These are phyloP conservation scores for Lophotis ruficrista DNA, from an alignment of 2,113 vertebrate species.

Conservation along the genomic window DNA sequence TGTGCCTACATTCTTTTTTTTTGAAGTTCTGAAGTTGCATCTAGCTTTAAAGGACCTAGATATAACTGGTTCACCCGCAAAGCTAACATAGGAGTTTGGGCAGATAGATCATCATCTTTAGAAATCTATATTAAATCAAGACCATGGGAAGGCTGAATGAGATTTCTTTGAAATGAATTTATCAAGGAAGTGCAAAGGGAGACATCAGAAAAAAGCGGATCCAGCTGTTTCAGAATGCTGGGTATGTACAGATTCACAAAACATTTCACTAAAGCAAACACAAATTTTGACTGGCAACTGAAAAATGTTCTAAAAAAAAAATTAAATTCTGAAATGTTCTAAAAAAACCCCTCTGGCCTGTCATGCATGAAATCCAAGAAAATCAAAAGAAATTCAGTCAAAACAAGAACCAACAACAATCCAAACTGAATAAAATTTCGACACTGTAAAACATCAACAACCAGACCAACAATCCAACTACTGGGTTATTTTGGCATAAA, in stretches of 20 bases:
- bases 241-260: not conserved
- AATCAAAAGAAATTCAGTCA: not conserved
- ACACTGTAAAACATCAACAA: not conserved
- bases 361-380: not conserved
- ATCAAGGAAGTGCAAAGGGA: not conserved
- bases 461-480: not conserved
- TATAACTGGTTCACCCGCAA: not conserved
- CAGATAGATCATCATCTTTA: not conserved
- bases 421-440: not conserved
- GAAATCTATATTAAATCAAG: not conserved
- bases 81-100: not conserved
- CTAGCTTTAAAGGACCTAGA: not conserved
- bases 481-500: not conserved
- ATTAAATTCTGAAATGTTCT: not conserved
- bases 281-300: not conserved
- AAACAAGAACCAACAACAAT: not conserved
- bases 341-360: not conserved
- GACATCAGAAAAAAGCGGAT: not conserved
- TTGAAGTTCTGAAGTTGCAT: not conserved
- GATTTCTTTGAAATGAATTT: not conserved
- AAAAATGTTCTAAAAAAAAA: not conserved
- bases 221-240: not conserved
- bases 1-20: rapidly evolving
- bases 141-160: not conserved
- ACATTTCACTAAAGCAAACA: not conserved